Conservation (phyloP, 2,888 invertebrate species). For the Anorthoa munda region DNA sequence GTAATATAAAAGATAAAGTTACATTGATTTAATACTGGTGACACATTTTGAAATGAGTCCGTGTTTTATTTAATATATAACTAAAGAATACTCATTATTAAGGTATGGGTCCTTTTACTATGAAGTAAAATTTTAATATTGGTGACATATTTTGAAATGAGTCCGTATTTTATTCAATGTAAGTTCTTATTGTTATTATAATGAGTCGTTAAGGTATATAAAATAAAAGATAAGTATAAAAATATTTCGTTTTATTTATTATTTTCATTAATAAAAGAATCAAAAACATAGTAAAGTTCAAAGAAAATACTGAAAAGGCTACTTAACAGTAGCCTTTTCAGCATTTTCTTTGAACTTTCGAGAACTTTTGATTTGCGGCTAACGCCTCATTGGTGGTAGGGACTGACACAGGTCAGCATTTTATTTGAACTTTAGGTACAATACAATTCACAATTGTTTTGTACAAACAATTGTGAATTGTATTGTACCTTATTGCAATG, state of each 20-base stretch:
- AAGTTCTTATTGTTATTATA: slow-evolving; percentile 22
- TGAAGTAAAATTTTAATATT: slow-evolving; percentile 12
- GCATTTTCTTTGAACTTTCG: too few relatives aligned
- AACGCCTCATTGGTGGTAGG: slow-evolving; percentile 10
- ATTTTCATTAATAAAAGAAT: slow-evolving; percentile 19
- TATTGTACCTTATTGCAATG: slow-evolving; percentile 21
- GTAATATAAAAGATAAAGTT: slow-evolving; percentile 16
- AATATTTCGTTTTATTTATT: slow-evolving; percentile 25
- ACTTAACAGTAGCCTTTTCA: too few relatives aligned
- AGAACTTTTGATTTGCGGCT: too few relatives aligned
- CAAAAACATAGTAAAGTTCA: slow-evolving; percentile 22
- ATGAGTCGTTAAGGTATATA: slow-evolving; percentile 21
- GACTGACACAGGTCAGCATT: slow-evolving; percentile 4
- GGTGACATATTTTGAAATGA: slow-evolving; percentile 19
- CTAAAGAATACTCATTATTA: slow-evolving; percentile 20
- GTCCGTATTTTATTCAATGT: slow-evolving; percentile 23
- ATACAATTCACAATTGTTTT: too few relatives aligned
- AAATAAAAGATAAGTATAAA: slow-evolving; percentile 16
- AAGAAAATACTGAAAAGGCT: background rate
- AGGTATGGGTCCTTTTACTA: slow-evolving; percentile 12
- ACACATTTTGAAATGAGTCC: slow-evolving; percentile 9
- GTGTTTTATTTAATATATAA: slow-evolving; percentile 9
- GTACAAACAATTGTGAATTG: slow-evolving; percentile 22
- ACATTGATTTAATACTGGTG: slow-evolving; percentile 19
- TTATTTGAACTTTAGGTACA: slow-evolving; percentile 14